Evolutionary conservation across 2,113 vertebrate species (phyloP).

Genomic region (Macaca fascicularis): DNA sequence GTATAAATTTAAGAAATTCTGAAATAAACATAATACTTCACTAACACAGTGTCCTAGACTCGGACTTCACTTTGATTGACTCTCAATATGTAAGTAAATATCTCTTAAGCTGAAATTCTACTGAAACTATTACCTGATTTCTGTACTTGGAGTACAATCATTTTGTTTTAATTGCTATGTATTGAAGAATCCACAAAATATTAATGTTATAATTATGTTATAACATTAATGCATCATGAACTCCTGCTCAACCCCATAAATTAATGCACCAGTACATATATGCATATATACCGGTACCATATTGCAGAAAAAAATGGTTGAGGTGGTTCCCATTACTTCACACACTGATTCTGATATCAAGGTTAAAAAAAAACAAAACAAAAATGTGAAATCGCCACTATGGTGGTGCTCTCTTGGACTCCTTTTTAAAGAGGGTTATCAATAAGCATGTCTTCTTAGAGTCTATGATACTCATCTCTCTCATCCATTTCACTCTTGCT

Average conservation of each 20-base stretch:
- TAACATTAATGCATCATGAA: no score
- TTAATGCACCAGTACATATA: no score
- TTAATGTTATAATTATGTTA: no score
- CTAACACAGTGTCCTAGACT: not conserved
- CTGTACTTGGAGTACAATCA: no score
- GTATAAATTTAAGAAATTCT: constrained; percentile 24
- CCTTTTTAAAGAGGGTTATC: not conserved
- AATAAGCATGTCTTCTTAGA: not conserved
- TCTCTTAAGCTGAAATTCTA: no score
- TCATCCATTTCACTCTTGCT: not conserved
- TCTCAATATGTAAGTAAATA: not conserved
- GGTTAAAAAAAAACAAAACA: not conserved
- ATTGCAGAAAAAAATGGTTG: not conserved
- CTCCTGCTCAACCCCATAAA: no score
- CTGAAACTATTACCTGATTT: no score
- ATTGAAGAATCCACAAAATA: no score
- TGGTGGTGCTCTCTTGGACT: not conserved
- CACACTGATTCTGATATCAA: not conserved
- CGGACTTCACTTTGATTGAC: not conserved
- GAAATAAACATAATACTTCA: not conserved
- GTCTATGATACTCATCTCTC: not conserved
- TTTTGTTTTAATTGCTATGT: no score
- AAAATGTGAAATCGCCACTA: not conserved
- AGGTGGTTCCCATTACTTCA: not conserved
- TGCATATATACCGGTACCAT: no score